Percentiles rank a stretch among this genome's conserved stretches.
phyloP scores from a whole-genome alignment of 2,888 invertebrate genomes.

The Phengaris arion region DNA sequence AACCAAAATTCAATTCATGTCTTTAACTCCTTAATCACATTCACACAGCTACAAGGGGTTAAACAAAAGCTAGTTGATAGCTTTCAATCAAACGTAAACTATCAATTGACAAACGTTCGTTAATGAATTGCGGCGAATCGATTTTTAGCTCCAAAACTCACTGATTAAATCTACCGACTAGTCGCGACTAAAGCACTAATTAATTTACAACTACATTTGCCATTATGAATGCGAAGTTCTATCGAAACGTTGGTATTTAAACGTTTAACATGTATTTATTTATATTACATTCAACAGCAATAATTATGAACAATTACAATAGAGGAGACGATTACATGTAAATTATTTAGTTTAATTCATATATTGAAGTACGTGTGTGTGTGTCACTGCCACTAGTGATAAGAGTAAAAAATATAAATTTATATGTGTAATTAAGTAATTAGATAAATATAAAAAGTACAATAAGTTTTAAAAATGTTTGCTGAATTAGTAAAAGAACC shows the following conservation, averaged over 20 bases:
- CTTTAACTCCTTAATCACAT: not conserved
- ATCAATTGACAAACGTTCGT: constrained; percentile 19
- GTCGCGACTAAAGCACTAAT: constrained; percentile 5
- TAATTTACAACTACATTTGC: constrained; percentile 11
- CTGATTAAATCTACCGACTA: constrained; percentile 14
- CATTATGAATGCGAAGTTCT: not conserved
- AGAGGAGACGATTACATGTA: too few relatives aligned
- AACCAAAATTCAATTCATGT: not conserved
- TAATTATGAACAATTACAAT: too few relatives aligned
- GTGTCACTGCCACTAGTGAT: too few relatives aligned
- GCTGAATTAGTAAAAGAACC: too few relatives aligned
- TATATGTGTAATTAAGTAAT: too few relatives aligned
- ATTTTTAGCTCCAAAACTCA: constrained; percentile 12
- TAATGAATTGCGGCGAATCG: constrained; percentile 4
- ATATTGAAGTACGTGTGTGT: too few relatives aligned
- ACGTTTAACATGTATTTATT: too few relatives aligned
- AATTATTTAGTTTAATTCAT: too few relatives aligned
- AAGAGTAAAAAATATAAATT: too few relatives aligned
- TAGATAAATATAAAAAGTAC: too few relatives aligned
- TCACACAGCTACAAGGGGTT: not conserved
- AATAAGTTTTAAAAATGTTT: too few relatives aligned
- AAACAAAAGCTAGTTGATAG: not conserved
- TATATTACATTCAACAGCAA: too few relatives aligned
- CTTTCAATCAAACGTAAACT: constrained; percentile 5
- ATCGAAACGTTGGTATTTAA: not conserved